These are phyloP conservation scores for Pycnomerus fuliginosus DNA, from an alignment of 2,888 invertebrate genomes.

Conservation along the genomic window DNA sequence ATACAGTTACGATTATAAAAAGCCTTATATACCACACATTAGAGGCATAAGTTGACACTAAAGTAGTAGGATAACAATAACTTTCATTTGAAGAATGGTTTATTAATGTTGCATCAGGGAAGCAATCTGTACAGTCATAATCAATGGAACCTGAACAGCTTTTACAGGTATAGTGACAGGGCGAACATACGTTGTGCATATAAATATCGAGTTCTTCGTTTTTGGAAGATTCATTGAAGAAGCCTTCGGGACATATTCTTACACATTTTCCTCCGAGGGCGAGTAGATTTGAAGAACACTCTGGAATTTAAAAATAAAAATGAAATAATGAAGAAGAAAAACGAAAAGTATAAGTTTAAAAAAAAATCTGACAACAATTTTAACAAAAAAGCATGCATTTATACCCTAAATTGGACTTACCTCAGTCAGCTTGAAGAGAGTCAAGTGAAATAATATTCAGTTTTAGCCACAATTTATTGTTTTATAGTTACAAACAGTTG, in stretches of 20 bases:
- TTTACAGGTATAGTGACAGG: conserved; percentile 76
- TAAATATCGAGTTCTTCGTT: conserved; percentile 27
- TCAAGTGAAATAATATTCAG: conserved; percentile 13
- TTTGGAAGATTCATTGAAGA: conserved; percentile 38
- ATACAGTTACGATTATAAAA: conserved; percentile 35
- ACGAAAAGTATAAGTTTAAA: conserved; percentile 24
- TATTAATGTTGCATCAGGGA: conserved; percentile 62
- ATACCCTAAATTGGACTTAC: conserved; percentile 35
- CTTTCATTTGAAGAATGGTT: conserved; percentile 47
- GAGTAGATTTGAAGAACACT: conserved; percentile 63
- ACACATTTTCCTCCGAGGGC: conserved; percentile 63
- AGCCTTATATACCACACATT: conserved; percentile 44
- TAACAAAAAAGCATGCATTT: conserved; percentile 37
- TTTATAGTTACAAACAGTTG: conserved; percentile 44
- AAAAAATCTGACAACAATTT: conserved; percentile 48
- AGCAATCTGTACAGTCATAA: conserved; percentile 68
- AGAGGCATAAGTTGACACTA: conserved; percentile 31
- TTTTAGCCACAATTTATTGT: conserved; percentile 42
- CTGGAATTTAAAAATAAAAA: conserved; percentile 53
- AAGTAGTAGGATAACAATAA: conserved; percentile 47
- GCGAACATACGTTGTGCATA: conserved; percentile 55
- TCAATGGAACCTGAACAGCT: conserved; percentile 68
- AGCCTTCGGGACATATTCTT: conserved; percentile 54
- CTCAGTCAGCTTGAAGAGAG: conserved; percentile 11
- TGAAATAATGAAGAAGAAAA: conserved; percentile 21